Evolutionary conservation across 2,797 vertebrate genomes (phyloP), one percentile per base, ranked within the genome.

Genomic region (Chanos chanos): DNA sequence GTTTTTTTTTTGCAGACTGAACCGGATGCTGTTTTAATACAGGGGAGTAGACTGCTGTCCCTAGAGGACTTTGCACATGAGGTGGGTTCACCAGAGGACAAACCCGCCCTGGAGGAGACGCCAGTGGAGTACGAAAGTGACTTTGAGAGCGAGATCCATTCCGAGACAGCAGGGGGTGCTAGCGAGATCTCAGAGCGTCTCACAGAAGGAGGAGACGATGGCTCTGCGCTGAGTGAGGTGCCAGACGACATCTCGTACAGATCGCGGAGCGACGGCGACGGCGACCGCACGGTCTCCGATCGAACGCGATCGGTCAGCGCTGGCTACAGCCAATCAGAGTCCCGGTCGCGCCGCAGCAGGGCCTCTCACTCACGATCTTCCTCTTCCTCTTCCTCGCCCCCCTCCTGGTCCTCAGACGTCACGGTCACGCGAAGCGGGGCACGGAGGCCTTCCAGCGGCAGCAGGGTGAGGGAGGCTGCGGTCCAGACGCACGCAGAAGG

Each of bases 401-500:
- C n/a, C n/a, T 74, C 70, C 1, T 65, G 61, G 1, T 22, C 16
- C 0, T 79, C 80, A 3, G 19, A 27, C 1, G 22, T 12, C 12
- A n/a, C 72, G 10, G 10, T 59, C 49, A 47, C 44, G 37, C 25
- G 4, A 25, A 58, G 33, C 31, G 37, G 45, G 18, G 7, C 33
- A 18, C 25, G 5, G 3, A 31, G 37, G 5, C 64, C 15, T 6
- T 51, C 13, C 37, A 37, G 6, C 40, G 59, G 25, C 43, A 61
- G 33, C 9, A 1, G 9, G 9, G 55, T 87, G 8, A 94, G 67
- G 65, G 93, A 96, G 0, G 77, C 64, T 0, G 89, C 86, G 0
- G 89, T 88, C 2, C 93, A 95, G 86, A 94, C 95, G 0, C 76
- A 71, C 1, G 68, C 79, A 7, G 69, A 79, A 0, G 74, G 61